These are phyloP conservation scores for Zoanthus gigantus DNA, from an alignment of 92 coral and sea anemone genomes.

Conservation along the genomic window DNA sequence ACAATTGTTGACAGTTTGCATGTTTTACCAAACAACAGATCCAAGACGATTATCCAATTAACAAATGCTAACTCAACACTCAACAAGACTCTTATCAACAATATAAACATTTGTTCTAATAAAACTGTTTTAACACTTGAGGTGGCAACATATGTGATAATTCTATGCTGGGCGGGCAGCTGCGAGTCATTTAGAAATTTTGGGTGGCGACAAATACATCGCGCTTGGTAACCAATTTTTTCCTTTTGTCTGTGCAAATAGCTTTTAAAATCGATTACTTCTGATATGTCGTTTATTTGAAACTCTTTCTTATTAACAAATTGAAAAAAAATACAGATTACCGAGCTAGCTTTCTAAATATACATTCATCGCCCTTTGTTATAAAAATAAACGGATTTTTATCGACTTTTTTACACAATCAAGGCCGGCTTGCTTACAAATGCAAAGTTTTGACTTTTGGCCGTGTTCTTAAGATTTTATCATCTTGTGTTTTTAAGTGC, in stretches of 20 bases:
- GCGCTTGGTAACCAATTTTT: too few relatives aligned
- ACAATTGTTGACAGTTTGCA: constrained; percentile 36
- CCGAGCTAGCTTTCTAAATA: too few relatives aligned
- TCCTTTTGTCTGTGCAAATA: neutral
- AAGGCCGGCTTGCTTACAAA: too few relatives aligned
- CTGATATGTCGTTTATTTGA: too few relatives aligned
- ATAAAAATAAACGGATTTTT: too few relatives aligned
- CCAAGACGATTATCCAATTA: constrained; percentile 41
- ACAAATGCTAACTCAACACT: constrained; percentile 44
- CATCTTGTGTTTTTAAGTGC: too few relatives aligned
- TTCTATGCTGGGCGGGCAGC: constrained; percentile 23
- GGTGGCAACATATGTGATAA: constrained; percentile 46
- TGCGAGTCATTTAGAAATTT: neutral
- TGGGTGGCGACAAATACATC: neutral
- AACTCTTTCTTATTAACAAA: too few relatives aligned
- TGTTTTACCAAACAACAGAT: constrained; percentile 1
- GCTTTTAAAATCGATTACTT: neutral
- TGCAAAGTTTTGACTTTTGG: too few relatives aligned
- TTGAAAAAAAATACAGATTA: too few relatives aligned
- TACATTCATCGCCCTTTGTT: too few relatives aligned
- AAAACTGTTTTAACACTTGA: constrained; percentile 29
- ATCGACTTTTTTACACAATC: too few relatives aligned
- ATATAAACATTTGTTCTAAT: constrained; percentile 43
- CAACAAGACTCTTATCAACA: constrained; percentile 51
- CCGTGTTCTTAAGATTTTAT: too few relatives aligned